Base-by-base conservation (phyloP, 2,113 vertebrate species). In the Suricata suricatta region DNA sequence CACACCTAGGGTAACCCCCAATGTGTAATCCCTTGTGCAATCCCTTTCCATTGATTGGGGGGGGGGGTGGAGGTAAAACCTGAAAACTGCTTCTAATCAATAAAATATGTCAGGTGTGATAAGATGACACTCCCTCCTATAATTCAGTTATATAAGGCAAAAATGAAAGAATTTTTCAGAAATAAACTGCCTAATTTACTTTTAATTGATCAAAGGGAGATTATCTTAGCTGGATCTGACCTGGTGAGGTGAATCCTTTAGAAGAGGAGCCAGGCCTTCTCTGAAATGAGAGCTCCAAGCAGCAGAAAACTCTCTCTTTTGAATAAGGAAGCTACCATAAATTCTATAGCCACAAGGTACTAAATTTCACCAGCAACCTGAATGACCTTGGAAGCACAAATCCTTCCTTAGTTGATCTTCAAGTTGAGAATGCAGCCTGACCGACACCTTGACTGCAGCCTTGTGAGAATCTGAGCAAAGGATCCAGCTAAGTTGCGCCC, bases 181-280 rank as follows among this genome's bases (percentile, higher is more conserved):
- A 76, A 19, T 54, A 84, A 93, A 16, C 2, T 72, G 29, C 6
- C 11, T 69, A 68, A 38, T 41, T 63, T 7, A 74, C 38, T 90
- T 95, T 92, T 68, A 91, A 97, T 74, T 66, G 60, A 84, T 93
- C 47, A 84, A 94, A 83, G 7, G 8, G 4, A 88, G 10, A 66
- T 77, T 76, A 87, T 87, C n/a, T 1, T 81, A 64, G 54, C 60
- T 68, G 25, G 12, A 84, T 19, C 14, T 83, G 41, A 77, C 31
- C 8, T 90, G 68, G 87, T 82, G 54, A 76, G 11, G 14, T 74
- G 16, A 95, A 50, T 9, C 29, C 4, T 87, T 92, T 69, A 60
- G 80, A 91, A 90, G 5, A 76, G 4, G 35, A 47, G 6, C 2
- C 38, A 90, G 64, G 31, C 16, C 17, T 80, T 7, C 13, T 35